These are phyloP conservation scores for Pelagia noctiluca DNA, from an alignment of 30 jellyfish, hydroid and myxozoan species.

Conservation along the genomic window DNA sequence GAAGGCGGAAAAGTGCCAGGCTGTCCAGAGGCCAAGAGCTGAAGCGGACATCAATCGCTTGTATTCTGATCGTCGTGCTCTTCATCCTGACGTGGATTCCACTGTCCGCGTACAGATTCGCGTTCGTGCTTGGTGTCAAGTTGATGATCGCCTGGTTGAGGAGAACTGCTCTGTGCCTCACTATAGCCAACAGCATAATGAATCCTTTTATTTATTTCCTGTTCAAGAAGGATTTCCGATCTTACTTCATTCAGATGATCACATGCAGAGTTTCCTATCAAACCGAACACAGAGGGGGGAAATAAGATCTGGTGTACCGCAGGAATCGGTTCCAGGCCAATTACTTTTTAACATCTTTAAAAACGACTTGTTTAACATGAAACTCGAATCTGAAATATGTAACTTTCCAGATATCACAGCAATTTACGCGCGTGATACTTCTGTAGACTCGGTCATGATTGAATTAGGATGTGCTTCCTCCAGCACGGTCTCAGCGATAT, in stretches of 20 bases:
- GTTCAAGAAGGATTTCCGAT: slow-evolving; percentile 44
- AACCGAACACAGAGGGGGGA: too few species aligned
- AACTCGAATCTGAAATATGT: too few species aligned
- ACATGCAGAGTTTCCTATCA: too few species aligned
- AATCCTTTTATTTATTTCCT: slow-evolving; percentile 59
- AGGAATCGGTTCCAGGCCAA: too few species aligned
- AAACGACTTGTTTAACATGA: too few species aligned
- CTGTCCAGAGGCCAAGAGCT: slow-evolving; percentile 28
- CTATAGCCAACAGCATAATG: slow-evolving; percentile 49
- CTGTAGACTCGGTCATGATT: too few species aligned
- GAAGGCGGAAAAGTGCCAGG: background rate
- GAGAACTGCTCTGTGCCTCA: slow-evolving; percentile 57
- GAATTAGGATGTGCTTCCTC: too few species aligned
- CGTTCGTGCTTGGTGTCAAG: slow-evolving; percentile 34
- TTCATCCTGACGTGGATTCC: slow-evolving; percentile 56
- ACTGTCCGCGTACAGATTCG: slow-evolving; percentile 38
- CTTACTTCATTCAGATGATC: slow-evolving; percentile 10
- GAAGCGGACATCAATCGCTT: slow-evolving; percentile 51
- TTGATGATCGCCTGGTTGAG: slow-evolving; percentile 57
- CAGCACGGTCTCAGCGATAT: too few species aligned
- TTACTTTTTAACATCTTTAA: too few species aligned
- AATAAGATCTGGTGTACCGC: too few species aligned
- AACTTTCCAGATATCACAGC: too few species aligned
- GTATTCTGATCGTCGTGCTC: slow-evolving; percentile 34
- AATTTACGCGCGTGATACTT: too few species aligned